Evolutionary conservation across 2,888 invertebrate species (phyloP).

Genomic region (Prosopocoilus inquinatus): DNA sequence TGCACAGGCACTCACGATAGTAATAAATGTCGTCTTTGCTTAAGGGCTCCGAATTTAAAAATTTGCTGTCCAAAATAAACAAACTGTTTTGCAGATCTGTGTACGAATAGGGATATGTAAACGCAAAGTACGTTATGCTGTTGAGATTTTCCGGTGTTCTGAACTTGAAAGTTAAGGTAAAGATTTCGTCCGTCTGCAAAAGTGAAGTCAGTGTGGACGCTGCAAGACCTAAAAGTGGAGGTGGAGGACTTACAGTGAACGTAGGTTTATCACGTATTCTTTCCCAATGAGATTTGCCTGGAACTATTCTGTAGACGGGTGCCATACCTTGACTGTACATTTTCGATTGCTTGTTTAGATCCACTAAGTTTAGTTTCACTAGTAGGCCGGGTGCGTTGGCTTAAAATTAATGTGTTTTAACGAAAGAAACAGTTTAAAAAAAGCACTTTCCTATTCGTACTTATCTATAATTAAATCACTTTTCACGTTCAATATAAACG

Average conservation of each 20-base stretch:
- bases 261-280: constrained; percentile 76
- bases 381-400: constrained; percentile 55
- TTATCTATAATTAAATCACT: too few relatives aligned
- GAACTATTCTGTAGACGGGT: constrained; percentile 73
- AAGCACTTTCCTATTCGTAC: too few relatives aligned
- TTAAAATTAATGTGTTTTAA: constrained; percentile 28
- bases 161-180: constrained; percentile 72
- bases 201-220: not conserved
- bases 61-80: constrained; percentile 62
- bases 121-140: constrained; percentile 81
- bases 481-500: too few relatives aligned
- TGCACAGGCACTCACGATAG: constrained; percentile 74
- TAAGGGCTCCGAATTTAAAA: constrained; percentile 35
- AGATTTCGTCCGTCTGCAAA: constrained; percentile 68
- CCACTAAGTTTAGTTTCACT: constrained; percentile 80
- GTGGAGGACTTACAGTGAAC: constrained; percentile 62
- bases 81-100: constrained; percentile 75
- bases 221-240: not conserved
- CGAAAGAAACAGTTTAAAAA: not conserved
- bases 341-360: constrained; percentile 86
- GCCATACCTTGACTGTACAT: constrained; percentile 91
- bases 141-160: constrained; percentile 67
- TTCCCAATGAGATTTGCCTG: constrained; percentile 80
- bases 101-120: constrained; percentile 88
- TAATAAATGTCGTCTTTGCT: constrained; percentile 76